phyloP scores from a whole-genome alignment of 30 jellyfish, hydroid and myxozoan species.

The Haliclystus octoradiatus region DNA sequence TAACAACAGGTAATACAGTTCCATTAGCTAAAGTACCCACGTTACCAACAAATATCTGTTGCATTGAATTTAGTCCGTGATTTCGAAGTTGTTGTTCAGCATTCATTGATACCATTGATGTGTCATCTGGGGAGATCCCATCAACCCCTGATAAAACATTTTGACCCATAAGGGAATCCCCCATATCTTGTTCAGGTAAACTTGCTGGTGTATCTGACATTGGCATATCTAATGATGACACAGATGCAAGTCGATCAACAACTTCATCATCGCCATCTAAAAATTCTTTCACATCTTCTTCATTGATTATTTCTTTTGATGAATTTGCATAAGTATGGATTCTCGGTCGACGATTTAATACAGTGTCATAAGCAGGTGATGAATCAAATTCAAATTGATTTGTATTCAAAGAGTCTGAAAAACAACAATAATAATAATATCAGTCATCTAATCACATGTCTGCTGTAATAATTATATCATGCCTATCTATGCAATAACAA shows the following conservation, averaged over 20 bases:
- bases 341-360: slow-evolving; percentile 76
- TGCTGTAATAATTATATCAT: too few relatives aligned
- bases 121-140: not conserved
- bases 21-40: not conserved
- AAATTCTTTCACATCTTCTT: slow-evolving; percentile 36
- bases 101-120: not conserved
- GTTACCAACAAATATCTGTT: not conserved
- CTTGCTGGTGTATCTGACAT: not conserved
- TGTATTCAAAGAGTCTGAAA: slow-evolving; percentile 83
- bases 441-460: too few relatives aligned
- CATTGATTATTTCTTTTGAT: slow-evolving; percentile 30
- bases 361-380: slow-evolving; percentile 80
- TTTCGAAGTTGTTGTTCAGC: not conserved
- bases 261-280: slow-evolving; percentile 12
- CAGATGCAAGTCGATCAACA: not conserved
- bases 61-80: not conserved
- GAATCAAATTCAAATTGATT: slow-evolving; percentile 78
- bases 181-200: not conserved
- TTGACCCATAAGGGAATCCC: not conserved
- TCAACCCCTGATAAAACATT: not conserved
- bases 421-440: too few relatives aligned
- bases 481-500: too few relatives aligned
- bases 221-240: not conserved
- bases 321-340: slow-evolving; percentile 50
- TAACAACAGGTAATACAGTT: not conserved